Evolutionary conservation across 2,113 vertebrate genomes (phyloP).

Genomic region (Catharus bicknelli): DNA sequence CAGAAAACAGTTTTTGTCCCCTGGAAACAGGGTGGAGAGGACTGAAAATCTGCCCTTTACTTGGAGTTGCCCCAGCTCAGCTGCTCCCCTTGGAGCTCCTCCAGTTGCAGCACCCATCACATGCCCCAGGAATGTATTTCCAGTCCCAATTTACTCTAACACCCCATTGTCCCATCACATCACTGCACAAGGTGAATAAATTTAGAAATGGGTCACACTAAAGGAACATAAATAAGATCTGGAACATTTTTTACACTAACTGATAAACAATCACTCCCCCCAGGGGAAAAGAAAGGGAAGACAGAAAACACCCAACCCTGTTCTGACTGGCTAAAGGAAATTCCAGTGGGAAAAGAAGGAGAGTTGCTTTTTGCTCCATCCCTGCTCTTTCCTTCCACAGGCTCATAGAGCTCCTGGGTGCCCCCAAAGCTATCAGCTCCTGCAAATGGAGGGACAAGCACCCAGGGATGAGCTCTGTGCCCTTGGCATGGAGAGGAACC

Average conservation of each 20-base stretch:
- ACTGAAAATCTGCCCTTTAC: background rate
- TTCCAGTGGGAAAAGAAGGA: background rate
- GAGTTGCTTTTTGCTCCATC: background rate
- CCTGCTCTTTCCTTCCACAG: background rate
- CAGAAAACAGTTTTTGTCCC: background rate
- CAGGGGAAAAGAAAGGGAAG: background rate
- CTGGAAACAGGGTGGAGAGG: background rate
- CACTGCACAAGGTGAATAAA: background rate
- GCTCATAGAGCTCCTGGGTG: background rate
- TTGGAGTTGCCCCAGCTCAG: background rate
- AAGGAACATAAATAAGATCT: background rate
- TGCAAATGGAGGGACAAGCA: rapidly evolving
- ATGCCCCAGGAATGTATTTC: background rate
- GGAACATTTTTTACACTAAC: background rate
- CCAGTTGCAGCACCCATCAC: background rate
- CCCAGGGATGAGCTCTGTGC: background rate
- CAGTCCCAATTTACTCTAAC: background rate
- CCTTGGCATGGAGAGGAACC: background rate
- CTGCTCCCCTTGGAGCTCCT: background rate
- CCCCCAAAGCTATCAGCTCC: background rate
- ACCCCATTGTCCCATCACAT: background rate
- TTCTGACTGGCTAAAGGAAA: background rate
- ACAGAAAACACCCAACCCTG: rapidly evolving
- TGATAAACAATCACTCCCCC: background rate
- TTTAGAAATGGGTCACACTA: background rate